Evolutionary conservation across 2,888 invertebrate species (phyloP).

Genomic region (Netelia virgata): DNA sequence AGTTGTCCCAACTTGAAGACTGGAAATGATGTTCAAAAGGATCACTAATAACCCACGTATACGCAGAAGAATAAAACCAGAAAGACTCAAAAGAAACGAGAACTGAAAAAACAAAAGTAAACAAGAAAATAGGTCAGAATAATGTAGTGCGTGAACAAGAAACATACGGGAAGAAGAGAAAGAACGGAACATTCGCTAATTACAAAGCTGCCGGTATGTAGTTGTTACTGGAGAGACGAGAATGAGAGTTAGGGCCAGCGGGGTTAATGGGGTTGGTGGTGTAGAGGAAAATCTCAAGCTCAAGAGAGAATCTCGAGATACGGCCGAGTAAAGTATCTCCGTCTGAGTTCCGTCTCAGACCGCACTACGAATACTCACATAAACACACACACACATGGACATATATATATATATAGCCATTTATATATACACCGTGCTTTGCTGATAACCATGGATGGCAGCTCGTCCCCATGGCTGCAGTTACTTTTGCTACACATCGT

Average conservation of each 20-base stretch:
- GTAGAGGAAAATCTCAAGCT: slow-evolving; percentile 54
- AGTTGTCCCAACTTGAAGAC: too few relatives aligned
- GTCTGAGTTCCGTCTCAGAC: slow-evolving; percentile 41
- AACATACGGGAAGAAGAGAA: slow-evolving; percentile 29
- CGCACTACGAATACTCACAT: neutral
- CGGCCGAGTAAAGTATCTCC: slow-evolving; percentile 44
- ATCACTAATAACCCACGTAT: too few relatives aligned
- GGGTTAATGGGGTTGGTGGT: slow-evolving; percentile 29
- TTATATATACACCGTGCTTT: neutral
- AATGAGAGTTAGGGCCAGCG: slow-evolving; percentile 34
- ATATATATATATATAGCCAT: neutral
- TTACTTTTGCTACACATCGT: slow-evolving; percentile 76
- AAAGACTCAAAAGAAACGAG: neutral
- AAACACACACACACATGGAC: neutral
- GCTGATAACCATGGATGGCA: slow-evolving; percentile 46
- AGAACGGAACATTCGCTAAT: slow-evolving; percentile 62
- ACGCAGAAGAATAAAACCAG: neutral
- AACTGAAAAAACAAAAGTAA: slow-evolving; percentile 16
- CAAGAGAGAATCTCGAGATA: slow-evolving; percentile 35
- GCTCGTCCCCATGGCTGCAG: slow-evolving; percentile 49
- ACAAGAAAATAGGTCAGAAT: slow-evolving; percentile 14
- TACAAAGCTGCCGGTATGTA: slow-evolving; percentile 58
- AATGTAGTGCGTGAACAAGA: slow-evolving; percentile 32
- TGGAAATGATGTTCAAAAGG: too few relatives aligned
- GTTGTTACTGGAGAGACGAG: slow-evolving; percentile 39